Evolutionary conservation across 2,113 vertebrate genomes (phyloP), one percentile per base, ranked within the genome.

Genomic region (Tachysurus vachellii): DNA sequence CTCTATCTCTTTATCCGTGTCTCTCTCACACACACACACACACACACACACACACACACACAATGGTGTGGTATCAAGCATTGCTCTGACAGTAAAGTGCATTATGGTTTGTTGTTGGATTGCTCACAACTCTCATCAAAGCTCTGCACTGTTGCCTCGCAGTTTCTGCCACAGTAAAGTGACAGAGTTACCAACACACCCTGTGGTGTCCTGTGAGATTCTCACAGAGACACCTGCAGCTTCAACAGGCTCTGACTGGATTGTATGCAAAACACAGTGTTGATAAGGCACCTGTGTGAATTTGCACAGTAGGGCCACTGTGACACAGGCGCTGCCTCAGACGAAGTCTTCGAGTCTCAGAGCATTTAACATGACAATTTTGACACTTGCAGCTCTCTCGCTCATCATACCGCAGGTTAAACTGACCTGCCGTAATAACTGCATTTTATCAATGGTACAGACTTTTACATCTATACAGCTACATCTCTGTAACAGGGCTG

Each of bases 211-310:
- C 16, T 31, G 56, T 36, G 44, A 31, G 75, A 66, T 79, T 42
- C 80, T 75, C 56, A n/a, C 21, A 42, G 85, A 26, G 59, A 87
- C 21, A 14, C 21, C 81, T 82, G 73, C 17, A 26, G 79, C 79
- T 31, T 61, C 19, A 80, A 68, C 87, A 76, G 82, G 84, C 64
- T 80, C 64, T 21, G 44, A 84, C 87, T 44, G 76, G 87, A 84
- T 88, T 31, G 66, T 76, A 84, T 11, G 84, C 84, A 88, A 88
- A 36, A 86, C 83, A 53, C 80, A 50, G 59, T 16, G 59, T 28
- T 57, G 44, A 80, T 64, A 86, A 89, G 70, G 47, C 79, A 79
- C 77, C 80, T 85, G 80, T 73, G 85, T 80, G 86, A 87, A 84
- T 79, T 73, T 89, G 61, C 70, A 70, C 75, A 81, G 85, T 28